phyloP scores from a whole-genome alignment of 2,888 invertebrate species.

The Meteorus colon region DNA sequence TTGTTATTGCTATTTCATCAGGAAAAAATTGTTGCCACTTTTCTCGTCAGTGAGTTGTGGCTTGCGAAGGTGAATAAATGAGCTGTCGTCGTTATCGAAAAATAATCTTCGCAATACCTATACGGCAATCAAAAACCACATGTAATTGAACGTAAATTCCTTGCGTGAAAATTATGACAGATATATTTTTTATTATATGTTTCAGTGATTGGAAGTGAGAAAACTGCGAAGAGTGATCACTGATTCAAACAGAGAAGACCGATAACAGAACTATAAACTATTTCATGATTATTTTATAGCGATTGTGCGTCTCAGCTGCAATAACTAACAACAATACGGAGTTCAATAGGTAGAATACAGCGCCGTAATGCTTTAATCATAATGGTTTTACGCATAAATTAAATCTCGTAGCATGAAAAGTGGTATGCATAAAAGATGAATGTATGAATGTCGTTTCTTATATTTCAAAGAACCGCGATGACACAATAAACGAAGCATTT shows the following conservation, averaged over 20 bases:
- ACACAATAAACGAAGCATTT: not conserved
- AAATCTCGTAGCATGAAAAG: not conserved
- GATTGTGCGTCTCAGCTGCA: too few relatives aligned
- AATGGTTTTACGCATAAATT: not conserved
- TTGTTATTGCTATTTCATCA: not conserved
- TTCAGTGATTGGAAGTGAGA: too few relatives aligned
- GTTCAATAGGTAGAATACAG: not conserved
- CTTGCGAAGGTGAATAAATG: not conserved
- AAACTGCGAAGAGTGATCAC: too few relatives aligned
- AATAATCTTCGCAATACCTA: not conserved
- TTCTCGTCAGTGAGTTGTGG: not conserved
- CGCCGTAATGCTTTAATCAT: not conserved
- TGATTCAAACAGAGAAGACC: too few relatives aligned
- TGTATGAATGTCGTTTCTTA: not conserved
- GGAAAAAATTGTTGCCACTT: not conserved
- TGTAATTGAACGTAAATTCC: not conserved
- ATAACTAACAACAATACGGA: not conserved
- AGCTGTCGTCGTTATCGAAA: not conserved
- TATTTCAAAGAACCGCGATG: not conserved
- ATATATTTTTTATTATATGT: too few relatives aligned
- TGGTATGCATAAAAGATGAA: not conserved
- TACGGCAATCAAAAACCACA: not conserved
- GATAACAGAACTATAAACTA: too few relatives aligned
- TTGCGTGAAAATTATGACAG: too few relatives aligned
- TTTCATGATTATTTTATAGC: too few relatives aligned